Conservation (phyloP, 2,113 vertebrate species). For the Cyprinodon brontotheroides region DNA sequence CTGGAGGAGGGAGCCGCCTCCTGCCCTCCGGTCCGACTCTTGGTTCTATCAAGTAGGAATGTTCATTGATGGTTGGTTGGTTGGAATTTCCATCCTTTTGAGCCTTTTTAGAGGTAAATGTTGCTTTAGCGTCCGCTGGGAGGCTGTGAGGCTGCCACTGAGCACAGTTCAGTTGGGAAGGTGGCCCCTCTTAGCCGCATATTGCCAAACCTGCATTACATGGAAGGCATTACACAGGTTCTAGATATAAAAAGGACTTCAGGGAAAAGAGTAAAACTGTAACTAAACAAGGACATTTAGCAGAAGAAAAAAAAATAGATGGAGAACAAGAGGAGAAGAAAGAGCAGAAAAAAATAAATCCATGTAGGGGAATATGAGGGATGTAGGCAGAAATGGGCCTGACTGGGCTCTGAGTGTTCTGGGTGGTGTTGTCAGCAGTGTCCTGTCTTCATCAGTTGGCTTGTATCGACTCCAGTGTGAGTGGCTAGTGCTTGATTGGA, state of each 20-base stretch:
- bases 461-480: slow-evolving; percentile 66
- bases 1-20: slow-evolving; percentile 45
- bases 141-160: slow-evolving; percentile 65
- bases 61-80: slow-evolving; percentile 40
- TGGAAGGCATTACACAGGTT: slow-evolving; percentile 89
- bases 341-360: slow-evolving; percentile 37
- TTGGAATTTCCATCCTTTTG: slow-evolving; percentile 50
- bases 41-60: slow-evolving; percentile 63
- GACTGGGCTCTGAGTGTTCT: slow-evolving; percentile 69
- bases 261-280: slow-evolving; percentile 55
- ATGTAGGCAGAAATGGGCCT: slow-evolving; percentile 56
- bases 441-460: slow-evolving; percentile 76
- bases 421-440: slow-evolving; percentile 76
- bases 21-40: slow-evolving; percentile 57
- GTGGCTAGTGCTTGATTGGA: slow-evolving; percentile 54
- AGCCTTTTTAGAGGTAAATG: slow-evolving; percentile 52
- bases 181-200: slow-evolving; percentile 85
- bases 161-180: slow-evolving; percentile 75
- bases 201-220: slow-evolving; percentile 95
- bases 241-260: slow-evolving; percentile 51
- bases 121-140: slow-evolving; percentile 60
- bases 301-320: slow-evolving; percentile 6
- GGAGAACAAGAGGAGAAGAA: background rate
- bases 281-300: slow-evolving; percentile 67
- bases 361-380: slow-evolving; percentile 42